phyloP scores from a whole-genome alignment of 53 echinoderm and acorn worm species.

The Echinarachnius parma region DNA sequence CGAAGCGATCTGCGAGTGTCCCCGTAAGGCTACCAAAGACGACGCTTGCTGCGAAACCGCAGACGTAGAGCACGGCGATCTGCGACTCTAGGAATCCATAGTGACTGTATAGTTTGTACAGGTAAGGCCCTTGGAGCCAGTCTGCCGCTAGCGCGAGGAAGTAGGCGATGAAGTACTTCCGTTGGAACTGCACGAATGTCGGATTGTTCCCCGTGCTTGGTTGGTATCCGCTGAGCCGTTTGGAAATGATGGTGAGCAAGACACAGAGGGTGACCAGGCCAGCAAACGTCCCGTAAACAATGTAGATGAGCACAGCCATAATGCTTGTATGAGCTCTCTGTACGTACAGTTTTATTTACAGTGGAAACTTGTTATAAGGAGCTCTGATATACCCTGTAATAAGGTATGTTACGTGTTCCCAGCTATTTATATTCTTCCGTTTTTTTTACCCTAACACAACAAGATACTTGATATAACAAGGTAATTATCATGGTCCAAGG shows the following conservation, averaged over 20 bases:
- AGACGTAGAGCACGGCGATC: conserved; percentile 93
- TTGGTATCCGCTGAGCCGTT: conserved; percentile 42
- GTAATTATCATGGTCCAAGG: too few relatives aligned
- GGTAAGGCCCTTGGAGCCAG: conserved; percentile 97
- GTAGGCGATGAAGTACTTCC: conserved; percentile 86
- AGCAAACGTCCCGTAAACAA: conserved; percentile 62
- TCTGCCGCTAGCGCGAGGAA: conserved; percentile 86
- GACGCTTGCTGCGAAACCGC: conserved; percentile 91
- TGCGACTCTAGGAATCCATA: conserved; percentile 95
- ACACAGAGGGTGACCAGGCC: conserved; percentile 54
- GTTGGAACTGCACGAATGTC: conserved; percentile 78
- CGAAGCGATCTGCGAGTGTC: conserved; percentile 75
- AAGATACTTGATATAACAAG: too few relatives aligned
- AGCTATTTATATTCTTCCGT: too few relatives aligned
- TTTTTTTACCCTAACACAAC: too few relatives aligned
- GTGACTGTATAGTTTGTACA: conserved; percentile 91
- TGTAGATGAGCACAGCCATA: conserved; percentile 56
- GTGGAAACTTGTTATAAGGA: too few relatives aligned
- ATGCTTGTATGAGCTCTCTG: too few relatives aligned
- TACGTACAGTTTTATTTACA: too few relatives aligned
- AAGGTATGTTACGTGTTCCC: too few relatives aligned
- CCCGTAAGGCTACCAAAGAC: conserved; percentile 80
- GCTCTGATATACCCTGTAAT: too few relatives aligned
- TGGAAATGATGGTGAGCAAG: conserved; percentile 50
- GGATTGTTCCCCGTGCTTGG: conserved; percentile 76